Conservation (phyloP, 92 coral and sea anemone genomes). For the Porites rus region DNA sequence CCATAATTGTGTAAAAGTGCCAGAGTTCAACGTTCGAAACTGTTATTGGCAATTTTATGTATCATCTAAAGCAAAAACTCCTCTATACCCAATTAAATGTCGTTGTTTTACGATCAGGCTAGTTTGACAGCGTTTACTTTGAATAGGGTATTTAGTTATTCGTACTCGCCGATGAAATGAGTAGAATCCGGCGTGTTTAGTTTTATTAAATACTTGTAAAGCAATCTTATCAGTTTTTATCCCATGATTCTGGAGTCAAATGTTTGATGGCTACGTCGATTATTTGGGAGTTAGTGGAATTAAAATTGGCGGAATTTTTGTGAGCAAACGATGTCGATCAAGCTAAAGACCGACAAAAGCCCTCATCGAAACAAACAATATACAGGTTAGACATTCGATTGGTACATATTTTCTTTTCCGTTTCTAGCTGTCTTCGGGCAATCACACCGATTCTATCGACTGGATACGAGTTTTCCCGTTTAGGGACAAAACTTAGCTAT, state of each 20-base stretch:
- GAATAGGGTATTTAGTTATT: constrained; percentile 10
- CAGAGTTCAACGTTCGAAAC: background rate
- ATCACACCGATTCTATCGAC: no score
- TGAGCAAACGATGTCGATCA: background rate
- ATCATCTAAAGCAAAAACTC: background rate
- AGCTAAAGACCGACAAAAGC: constrained; percentile 2
- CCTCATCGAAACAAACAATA: background rate
- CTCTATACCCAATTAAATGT: background rate
- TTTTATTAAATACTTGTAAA: background rate
- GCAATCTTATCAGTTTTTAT: background rate
- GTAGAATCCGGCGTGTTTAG: constrained; percentile 4
- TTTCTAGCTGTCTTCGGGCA: no score
- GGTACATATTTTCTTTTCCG: no score
- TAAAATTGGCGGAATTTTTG: background rate
- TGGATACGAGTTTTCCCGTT: no score
- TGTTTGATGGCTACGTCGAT: background rate
- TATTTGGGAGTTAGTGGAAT: background rate
- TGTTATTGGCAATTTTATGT: background rate
- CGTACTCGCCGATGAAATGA: background rate
- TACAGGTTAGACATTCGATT: background rate
- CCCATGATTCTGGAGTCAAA: background rate
- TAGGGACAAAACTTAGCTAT: no score
- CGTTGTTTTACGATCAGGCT: background rate
- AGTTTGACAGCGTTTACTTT: constrained; percentile 14
- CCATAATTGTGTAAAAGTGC: background rate